Conservation (phyloP, 2,113 vertebrate genomes). For the Otocyon megalotis region DNA sequence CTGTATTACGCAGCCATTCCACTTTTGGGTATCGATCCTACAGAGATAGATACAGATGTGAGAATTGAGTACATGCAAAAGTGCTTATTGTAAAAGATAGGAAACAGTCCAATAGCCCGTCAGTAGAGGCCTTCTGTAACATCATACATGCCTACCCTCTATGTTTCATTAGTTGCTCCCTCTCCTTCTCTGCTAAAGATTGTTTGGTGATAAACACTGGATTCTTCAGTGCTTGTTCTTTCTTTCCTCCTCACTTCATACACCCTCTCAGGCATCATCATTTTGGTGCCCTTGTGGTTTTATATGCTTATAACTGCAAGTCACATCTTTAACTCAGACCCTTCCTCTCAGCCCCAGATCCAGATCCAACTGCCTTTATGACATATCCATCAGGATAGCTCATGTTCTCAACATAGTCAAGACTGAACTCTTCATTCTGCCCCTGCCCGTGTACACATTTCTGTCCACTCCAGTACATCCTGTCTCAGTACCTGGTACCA, state of each 20-base stretch:
- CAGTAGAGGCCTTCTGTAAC: neutral
- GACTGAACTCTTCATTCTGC: neutral
- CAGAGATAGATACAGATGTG: neutral
- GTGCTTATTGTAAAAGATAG: constrained; percentile 6
- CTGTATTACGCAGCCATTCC: neutral
- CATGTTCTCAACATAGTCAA: neutral
- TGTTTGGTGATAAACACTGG: neutral
- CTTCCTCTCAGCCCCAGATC: neutral
- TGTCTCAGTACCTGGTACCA: neutral
- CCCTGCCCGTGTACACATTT: neutral
- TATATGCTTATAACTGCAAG: neutral
- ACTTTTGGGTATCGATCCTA: neutral
- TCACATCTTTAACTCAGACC: neutral
- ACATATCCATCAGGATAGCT: neutral
- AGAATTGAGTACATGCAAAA: neutral
- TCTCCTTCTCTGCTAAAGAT: constrained; percentile 9
- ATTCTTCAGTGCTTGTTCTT: neutral
- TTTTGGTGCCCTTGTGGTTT: neutral
- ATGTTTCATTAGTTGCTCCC: neutral
- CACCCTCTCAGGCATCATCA: neutral
- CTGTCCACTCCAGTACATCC: neutral
- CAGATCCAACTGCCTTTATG: neutral
- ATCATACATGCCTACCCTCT: neutral
- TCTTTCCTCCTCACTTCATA: neutral
- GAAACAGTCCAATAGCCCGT: neutral